A percentile compares a stretch with the other conserved stretches of the same genome.
phyloP scores from a whole-genome alignment of 2,113 vertebrate species.

The Malurus alboscapulatus region DNA sequence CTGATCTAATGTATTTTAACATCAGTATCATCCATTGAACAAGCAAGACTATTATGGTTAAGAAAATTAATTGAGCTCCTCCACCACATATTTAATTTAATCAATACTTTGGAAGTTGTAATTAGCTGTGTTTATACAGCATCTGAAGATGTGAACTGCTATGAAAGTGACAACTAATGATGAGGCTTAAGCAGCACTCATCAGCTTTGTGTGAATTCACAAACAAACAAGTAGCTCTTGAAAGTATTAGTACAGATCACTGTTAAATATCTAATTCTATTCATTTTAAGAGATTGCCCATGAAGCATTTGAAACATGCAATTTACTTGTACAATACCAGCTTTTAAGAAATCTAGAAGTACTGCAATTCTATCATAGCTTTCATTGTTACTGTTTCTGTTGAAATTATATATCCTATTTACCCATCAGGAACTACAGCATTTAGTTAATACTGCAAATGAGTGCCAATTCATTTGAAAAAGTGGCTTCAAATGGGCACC shows the following conservation, averaged over 20 bases:
- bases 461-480: slow-evolving; percentile 3
- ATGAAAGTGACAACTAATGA: not conserved
- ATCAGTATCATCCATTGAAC: not conserved
- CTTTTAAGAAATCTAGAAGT: not conserved
- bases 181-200: slow-evolving; percentile 17
- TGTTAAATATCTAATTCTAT: slow-evolving; percentile 30
- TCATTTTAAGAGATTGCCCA: slow-evolving; percentile 18
- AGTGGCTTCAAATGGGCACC: slow-evolving; percentile 15
- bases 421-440: not conserved
- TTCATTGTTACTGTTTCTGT: slow-evolving; percentile 8
- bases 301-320: slow-evolving; percentile 9
- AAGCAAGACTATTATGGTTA: not conserved
- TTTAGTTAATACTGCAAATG: slow-evolving; percentile 29
- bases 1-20: not conserved
- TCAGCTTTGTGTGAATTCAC: slow-evolving; percentile 26
- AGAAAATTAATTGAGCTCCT: not conserved
- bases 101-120: slow-evolving; percentile 13
- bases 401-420: slow-evolving; percentile 30
- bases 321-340: slow-evolving; percentile 35
- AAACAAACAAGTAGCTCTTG: slow-evolving; percentile 47
- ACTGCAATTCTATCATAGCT: not conserved
- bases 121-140: slow-evolving; percentile 51
- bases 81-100: slow-evolving; percentile 4
- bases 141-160: slow-evolving; percentile 21
- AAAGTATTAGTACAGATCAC: not conserved